Percentiles rank a stretch among this genome's conserved stretches.
These are phyloP conservation scores for Dichetophora obliterata DNA, from an alignment of 2,888 invertebrate genomes.

Conservation along the genomic window DNA sequence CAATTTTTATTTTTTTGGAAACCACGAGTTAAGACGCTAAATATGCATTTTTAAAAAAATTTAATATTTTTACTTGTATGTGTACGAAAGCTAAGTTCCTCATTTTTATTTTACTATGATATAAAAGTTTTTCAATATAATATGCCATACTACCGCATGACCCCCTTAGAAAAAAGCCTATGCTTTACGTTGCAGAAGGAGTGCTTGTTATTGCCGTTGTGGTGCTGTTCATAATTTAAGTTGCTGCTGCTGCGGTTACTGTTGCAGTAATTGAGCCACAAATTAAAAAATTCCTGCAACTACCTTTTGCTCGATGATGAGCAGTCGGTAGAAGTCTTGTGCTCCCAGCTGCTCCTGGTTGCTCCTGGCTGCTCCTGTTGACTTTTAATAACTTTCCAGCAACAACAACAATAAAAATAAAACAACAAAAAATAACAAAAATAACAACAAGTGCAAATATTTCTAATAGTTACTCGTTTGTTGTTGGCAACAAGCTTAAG, in stretches of 20 bases:
- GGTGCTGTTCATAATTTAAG: background rate
- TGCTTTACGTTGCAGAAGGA: too few relatives aligned
- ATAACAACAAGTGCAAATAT: background rate
- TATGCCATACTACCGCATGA: too few relatives aligned
- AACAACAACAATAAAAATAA: background rate
- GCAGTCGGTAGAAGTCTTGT: background rate
- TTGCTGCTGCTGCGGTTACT: background rate
- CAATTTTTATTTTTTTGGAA: too few relatives aligned
- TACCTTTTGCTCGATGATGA: background rate
- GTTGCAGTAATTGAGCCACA: background rate
- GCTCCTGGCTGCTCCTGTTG: background rate
- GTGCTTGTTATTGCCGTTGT: background rate
- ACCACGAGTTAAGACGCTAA: too few relatives aligned
- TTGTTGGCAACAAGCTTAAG: background rate
- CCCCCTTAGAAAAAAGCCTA: too few relatives aligned
- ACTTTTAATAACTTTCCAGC: background rate
- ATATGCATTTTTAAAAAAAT: too few relatives aligned
- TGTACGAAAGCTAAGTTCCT: too few relatives aligned
- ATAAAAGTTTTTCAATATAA: too few relatives aligned
- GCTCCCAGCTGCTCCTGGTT: background rate
- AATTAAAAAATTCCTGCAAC: background rate
- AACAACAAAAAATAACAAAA: too few relatives aligned
- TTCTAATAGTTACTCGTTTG: background rate
- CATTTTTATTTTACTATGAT: too few relatives aligned
- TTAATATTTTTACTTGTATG: too few relatives aligned